A percentile compares a stretch with the other conserved stretches of the same genome.
Conservation (phyloP, 2,113 vertebrate species). For the Parus major region DNA sequence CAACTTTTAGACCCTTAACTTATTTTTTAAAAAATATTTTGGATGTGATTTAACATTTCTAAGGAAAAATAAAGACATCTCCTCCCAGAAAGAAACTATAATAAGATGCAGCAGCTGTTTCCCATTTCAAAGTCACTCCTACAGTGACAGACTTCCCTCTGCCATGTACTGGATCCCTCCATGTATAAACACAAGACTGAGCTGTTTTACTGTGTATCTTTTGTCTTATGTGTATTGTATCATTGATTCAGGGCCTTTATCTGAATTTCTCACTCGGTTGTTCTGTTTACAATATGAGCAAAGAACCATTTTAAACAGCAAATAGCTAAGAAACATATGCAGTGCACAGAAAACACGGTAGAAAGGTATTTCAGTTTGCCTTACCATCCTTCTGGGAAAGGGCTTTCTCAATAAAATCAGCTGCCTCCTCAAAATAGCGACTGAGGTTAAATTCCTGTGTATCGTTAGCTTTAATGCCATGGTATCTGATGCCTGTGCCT, state of each 20-base stretch:
- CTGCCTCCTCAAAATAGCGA: conserved; percentile 93
- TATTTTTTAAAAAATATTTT: not conserved
- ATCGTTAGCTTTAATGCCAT: conserved; percentile 93
- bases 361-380: conserved; percentile 18
- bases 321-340: not conserved
- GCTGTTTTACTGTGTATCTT: not conserved
- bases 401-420: conserved; percentile 94
- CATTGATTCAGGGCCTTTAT: not conserved
- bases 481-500: conserved; percentile 91
- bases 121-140: not conserved
- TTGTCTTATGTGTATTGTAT: not conserved
- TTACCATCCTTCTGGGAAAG: conserved; percentile 92
- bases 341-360: not conserved
- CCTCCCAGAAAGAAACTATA: not conserved
- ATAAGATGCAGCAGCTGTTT: not conserved
- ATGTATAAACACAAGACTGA: not conserved
- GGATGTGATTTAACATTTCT: not conserved
- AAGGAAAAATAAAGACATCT: not conserved
- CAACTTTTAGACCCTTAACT: not conserved
- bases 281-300: not conserved
- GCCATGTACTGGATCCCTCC: not conserved
- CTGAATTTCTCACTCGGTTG: not conserved
- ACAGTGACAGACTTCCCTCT: not conserved
- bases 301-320: not conserved
- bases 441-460: conserved; percentile 93